These are phyloP conservation scores for Leucoraja ocellata DNA, from an alignment of 2,797 vertebrate genomes.

Conservation along the genomic window DNA sequence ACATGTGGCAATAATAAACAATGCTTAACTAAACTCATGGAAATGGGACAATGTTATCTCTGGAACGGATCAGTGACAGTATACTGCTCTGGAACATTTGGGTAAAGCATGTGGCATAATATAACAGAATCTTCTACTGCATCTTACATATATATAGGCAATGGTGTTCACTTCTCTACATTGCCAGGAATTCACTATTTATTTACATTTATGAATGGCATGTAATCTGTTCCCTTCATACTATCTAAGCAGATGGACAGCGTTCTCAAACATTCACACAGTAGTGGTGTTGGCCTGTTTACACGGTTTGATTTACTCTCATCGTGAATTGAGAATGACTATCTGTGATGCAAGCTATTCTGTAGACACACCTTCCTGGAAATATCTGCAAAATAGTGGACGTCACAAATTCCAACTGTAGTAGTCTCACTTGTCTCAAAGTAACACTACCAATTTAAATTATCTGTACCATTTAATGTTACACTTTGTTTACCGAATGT, in stretches of 20 bases:
- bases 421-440: not conserved
- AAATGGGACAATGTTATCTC: too few relatives aligned
- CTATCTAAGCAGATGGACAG: not conserved
- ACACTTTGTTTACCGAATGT: not conserved
- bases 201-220: constrained; percentile 5
- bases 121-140: not conserved
- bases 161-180: not conserved
- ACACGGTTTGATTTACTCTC: not conserved
- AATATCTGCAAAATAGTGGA: not conserved
- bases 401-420: not conserved
- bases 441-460: not conserved
- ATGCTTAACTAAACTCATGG: not conserved
- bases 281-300: not conserved
- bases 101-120: not conserved
- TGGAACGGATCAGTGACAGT: not conserved
- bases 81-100: not conserved
- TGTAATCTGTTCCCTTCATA: not conserved
- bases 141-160: not conserved
- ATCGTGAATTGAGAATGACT: not conserved
- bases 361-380: too few relatives aligned
- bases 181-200: not conserved
- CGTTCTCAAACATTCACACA: not conserved
- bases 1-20: not conserved
- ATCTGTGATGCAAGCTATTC: too few relatives aligned
- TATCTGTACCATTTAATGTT: not conserved